phyloP scores from a whole-genome alignment of 2,797 vertebrate genomes.

The Xenopus petersii region DNA sequence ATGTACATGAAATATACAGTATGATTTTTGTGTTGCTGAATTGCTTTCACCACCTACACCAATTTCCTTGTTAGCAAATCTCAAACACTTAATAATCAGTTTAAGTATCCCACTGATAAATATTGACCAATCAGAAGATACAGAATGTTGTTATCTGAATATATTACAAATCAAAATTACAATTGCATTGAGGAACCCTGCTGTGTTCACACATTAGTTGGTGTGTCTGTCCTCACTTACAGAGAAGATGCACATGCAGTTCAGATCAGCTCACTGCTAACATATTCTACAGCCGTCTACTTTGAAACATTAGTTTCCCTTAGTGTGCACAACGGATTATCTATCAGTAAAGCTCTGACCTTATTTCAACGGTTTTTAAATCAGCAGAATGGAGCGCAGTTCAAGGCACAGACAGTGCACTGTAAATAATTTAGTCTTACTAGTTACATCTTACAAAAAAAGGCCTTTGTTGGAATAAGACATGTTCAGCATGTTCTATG shows the following conservation, averaged over 20 bases:
- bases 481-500: too few species aligned
- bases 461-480: too few species aligned
- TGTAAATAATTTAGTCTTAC: conserved; percentile 18
- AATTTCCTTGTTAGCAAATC: too few species aligned
- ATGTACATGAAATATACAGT: too few species aligned
- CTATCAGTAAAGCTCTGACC: conserved; percentile 3
- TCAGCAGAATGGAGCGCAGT: neutral
- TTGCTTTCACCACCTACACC: too few species aligned
- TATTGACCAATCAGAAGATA: neutral
- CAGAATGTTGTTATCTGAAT: conserved; percentile 12
- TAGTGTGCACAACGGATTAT: conserved; percentile 11
- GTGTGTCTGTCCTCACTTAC: too few species aligned
- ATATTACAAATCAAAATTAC: conserved; percentile 4
- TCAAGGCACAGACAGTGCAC: conserved; percentile 7
- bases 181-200: neutral
- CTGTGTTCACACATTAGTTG: neutral
- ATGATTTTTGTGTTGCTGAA: too few species aligned
- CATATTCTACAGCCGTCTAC: neutral
- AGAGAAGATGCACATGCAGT: too few species aligned
- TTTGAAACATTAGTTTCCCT: conserved; percentile 9
- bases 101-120: neutral
- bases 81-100: neutral
- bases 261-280: too few species aligned
- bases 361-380: conserved; percentile 8
- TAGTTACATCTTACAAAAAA: neutral